Base-by-base conservation (phyloP, 2,888 invertebrate species). In the Rutpela maculata region DNA sequence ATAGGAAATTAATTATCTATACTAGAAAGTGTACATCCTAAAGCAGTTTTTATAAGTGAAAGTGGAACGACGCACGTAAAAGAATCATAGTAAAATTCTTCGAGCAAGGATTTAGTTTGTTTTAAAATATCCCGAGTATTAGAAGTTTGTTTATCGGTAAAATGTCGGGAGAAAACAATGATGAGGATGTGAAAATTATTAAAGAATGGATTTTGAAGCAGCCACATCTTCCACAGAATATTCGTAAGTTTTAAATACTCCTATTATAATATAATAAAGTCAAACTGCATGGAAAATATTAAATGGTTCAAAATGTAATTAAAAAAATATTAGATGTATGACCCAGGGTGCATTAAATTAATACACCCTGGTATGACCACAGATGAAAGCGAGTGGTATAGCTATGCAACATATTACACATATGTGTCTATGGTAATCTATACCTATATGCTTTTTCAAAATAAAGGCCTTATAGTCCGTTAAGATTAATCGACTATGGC, bases 161-260 rank as follows among this genome's bases (percentile, higher is more conserved):
- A 38, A 65, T 65, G 65, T 65, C 26, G 17, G 43, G 18, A 38
- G 38, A 43, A 38, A 38, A n/a, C 6, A n/a, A 1, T 38, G 63
- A 65, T 3, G 26, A 4, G 2, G 92, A 92, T 78, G 85, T 93
- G 10, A 87, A 88, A 19, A 86, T 87, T 11, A 90, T 93, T 62
- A 91, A 90, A 86, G 90, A 91, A 78, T 94, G 94, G 94, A 89
- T 94, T 9, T 87, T 87, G 80, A 92, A 92, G 81, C 94, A 94
- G 84, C 92, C 92, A 0, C 94, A 94, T 88, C 89, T 95, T 65
- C 94, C 94, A 0, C 92, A 93, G 85, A 92, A 92, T 83, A 92
- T 94, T 78, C 92, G 94, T 94, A 90, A 91, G 92, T 79, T n/a
- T n/a, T n/a, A n/a, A n/a, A n/a, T n/a, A n/a, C n/a, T n/a, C n/a